phyloP scores from a whole-genome alignment of 2,888 invertebrate genomes.

The Sarcophaga carnaria region DNA sequence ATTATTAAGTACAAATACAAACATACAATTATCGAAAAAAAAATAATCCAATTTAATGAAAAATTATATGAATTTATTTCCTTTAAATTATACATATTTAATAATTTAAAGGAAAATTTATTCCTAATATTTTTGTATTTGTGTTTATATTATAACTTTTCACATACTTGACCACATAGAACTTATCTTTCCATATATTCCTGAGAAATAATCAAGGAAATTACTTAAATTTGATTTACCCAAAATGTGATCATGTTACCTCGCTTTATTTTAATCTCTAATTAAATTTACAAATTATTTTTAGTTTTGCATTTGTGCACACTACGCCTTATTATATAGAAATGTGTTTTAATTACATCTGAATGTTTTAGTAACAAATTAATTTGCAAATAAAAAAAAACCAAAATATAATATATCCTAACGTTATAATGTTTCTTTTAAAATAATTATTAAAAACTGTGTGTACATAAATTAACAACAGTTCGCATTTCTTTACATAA shows the following conservation, averaged over 20 bases:
- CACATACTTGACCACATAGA: not conserved
- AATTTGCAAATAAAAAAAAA: not conserved
- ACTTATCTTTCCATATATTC: not conserved
- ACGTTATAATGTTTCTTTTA: not conserved
- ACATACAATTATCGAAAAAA: slow-evolving; percentile 51
- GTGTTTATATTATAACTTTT: slow-evolving; percentile 19
- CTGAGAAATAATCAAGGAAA: not conserved
- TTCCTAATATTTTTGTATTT: slow-evolving; percentile 14
- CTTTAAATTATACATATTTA: not conserved
- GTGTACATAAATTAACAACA: slow-evolving; percentile 7
- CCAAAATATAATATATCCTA: not conserved
- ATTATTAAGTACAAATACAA: slow-evolving; percentile 53
- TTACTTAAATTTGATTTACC: not conserved
- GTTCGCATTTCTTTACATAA: not conserved
- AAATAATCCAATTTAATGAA: slow-evolving; percentile 11
- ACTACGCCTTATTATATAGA: slow-evolving; percentile 78
- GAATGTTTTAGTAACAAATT: not conserved
- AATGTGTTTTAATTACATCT: slow-evolving; percentile 7
- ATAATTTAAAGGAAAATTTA: slow-evolving; percentile 1
- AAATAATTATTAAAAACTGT: slow-evolving; percentile 7
- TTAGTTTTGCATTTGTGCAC: slow-evolving; percentile 77
- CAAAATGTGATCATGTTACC: slow-evolving; percentile 31
- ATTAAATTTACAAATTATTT: slow-evolving; percentile 76
- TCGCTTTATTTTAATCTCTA: slow-evolving; percentile 35
- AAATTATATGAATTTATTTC: not conserved